phyloP scores from a whole-genome alignment of 2,888 invertebrate genomes.

The Hypomecis punctinalis region DNA sequence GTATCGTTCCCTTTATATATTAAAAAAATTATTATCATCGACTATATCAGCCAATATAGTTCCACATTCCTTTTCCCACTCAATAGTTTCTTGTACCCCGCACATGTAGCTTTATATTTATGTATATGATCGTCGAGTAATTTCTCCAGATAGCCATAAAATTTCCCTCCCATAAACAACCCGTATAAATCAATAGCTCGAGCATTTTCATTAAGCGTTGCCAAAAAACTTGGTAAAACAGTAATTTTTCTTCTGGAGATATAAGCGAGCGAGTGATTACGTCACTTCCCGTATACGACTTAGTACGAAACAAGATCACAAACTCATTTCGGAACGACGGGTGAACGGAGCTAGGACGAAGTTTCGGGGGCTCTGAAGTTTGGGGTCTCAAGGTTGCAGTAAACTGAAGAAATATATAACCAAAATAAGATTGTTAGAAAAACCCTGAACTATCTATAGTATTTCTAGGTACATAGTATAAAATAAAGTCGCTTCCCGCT shows the following conservation, averaged over 20 bases:
- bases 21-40: no score
- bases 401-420: no score
- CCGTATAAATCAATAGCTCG: slow-evolving; percentile 27
- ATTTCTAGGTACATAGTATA: no score
- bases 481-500: no score
- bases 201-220: slow-evolving; percentile 30
- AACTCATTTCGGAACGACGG: slow-evolving; percentile 31
- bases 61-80: no score
- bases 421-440: no score
- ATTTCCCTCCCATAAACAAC: slow-evolving; percentile 20
- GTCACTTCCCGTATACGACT: slow-evolving; percentile 28
- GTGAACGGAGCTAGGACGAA: slow-evolving; percentile 9
- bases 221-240: slow-evolving; percentile 29
- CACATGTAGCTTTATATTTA: background rate
- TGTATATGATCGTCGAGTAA: background rate
- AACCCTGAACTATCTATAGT: no score
- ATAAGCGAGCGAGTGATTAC: slow-evolving; percentile 25
- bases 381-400: slow-evolving; percentile 14
- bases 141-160: slow-evolving; percentile 6
- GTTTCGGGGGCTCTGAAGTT: slow-evolving; percentile 1
- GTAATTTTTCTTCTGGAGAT: slow-evolving; percentile 22
- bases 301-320: slow-evolving; percentile 32
- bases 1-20: no score
- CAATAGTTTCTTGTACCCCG: no score
- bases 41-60: no score